A percentile compares a stretch with the other conserved stretches of the same genome.
Evolutionary conservation across 2,888 invertebrate species (phyloP).

Genomic region (Sarcophaga rosellei): DNA sequence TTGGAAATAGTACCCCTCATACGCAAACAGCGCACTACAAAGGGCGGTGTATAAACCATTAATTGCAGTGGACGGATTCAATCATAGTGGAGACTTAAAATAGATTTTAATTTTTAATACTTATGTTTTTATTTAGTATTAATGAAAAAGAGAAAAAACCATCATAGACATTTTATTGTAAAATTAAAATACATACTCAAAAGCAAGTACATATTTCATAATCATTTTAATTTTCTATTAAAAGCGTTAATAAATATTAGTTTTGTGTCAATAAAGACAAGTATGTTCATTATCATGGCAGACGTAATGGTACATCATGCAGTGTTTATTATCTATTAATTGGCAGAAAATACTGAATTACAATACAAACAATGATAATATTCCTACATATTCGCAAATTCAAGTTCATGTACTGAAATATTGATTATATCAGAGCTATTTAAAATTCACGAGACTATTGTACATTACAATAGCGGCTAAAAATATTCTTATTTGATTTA

Average conservation of each 20-base stretch:
- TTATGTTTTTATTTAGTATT: too few species aligned
- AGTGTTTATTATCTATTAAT: constrained; percentile 24
- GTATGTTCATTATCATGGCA: constrained; percentile 22
- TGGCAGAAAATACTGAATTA: not conserved
- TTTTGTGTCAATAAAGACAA: constrained; percentile 29
- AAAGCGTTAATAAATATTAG: constrained; percentile 30
- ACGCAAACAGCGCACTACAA: too few species aligned
- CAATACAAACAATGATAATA: not conserved
- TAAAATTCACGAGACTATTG: not conserved
- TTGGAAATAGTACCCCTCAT: too few species aligned
- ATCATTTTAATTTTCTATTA: not conserved
- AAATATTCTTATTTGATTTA: not conserved
- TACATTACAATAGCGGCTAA: not conserved
- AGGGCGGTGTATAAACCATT: too few species aligned
- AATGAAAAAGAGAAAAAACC: too few species aligned
- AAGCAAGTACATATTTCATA: too few species aligned
- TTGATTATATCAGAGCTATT: constrained; percentile 1
- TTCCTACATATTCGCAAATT: not conserved
- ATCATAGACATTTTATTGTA: too few species aligned
- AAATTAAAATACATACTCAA: too few species aligned
- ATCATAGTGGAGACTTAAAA: too few species aligned
- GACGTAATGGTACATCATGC: constrained; percentile 13
- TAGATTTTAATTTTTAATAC: too few species aligned
- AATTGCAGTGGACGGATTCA: too few species aligned
- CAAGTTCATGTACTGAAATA: too few species aligned